Evolutionary conservation across 1,140 invertebrate species (phyloP).

Genomic region (Augochlora pura): DNA sequence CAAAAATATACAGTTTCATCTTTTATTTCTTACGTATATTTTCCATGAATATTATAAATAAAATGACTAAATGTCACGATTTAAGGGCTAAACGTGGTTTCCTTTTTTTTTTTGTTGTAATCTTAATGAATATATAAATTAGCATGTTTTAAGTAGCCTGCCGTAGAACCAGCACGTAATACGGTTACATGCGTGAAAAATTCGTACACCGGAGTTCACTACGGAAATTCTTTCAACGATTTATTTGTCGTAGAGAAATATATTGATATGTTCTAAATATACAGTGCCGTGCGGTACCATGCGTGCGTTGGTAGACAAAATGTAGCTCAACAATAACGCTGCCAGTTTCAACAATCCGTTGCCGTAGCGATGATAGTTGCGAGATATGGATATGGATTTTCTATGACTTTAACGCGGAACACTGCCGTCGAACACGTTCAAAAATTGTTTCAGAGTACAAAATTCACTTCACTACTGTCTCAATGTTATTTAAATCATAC

Average conservation of each 20-base stretch:
- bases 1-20: neutral
- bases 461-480: neutral
- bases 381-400: too few species aligned
- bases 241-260: conserved; percentile 17
- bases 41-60: conserved; percentile 11
- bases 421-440: too few species aligned
- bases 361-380: too few species aligned
- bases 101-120: neutral
- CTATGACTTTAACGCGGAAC: too few species aligned
- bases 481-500: neutral
- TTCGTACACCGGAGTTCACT: conserved; percentile 4
- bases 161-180: neutral
- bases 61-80: conserved; percentile 6
- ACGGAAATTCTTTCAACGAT: conserved; percentile 27
- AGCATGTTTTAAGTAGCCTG: conserved; percentile 15
- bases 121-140: neutral
- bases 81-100: neutral
- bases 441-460: neutral
- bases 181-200: neutral
- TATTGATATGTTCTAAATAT: conserved; percentile 37
- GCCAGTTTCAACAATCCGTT: neutral
- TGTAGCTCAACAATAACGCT: conserved; percentile 13
- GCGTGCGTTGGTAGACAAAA: conserved; percentile 33
- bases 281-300: conserved; percentile 35
- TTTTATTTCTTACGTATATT: neutral